Evolutionary conservation across 2,113 vertebrate genomes (phyloP).

Genomic region (Otolemur garnettii): DNA sequence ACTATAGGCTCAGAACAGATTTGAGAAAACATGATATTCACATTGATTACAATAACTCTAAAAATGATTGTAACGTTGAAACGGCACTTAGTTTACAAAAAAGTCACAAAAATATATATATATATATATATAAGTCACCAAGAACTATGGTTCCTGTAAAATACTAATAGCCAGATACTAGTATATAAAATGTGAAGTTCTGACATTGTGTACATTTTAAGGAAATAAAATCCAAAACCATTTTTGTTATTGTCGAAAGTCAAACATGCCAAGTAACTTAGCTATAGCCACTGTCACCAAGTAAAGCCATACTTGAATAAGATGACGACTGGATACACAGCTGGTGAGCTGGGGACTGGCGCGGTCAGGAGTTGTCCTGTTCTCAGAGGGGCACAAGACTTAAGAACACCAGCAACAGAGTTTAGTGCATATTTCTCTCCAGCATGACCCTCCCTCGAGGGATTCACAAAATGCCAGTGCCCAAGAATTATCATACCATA

Average conservation of each 20-base stretch:
- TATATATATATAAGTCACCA: slow-evolving; percentile 89
- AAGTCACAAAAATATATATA: slow-evolving; percentile 96
- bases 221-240: slow-evolving; percentile 87
- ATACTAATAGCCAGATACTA: slow-evolving; percentile 94
- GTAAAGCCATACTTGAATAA: slow-evolving; percentile 86
- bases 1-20: slow-evolving; percentile 92
- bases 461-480: slow-evolving; percentile 82
- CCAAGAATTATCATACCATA: slow-evolving; percentile 76
- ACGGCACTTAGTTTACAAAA: slow-evolving; percentile 98
- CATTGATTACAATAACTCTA: slow-evolving; percentile 93
- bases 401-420: slow-evolving; percentile 80
- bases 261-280: slow-evolving; percentile 93
- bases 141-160: slow-evolving; percentile 94
- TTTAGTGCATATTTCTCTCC: slow-evolving; percentile 81
- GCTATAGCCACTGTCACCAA: slow-evolving; percentile 88
- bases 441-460: slow-evolving; percentile 63
- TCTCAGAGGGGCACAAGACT: slow-evolving; percentile 77
- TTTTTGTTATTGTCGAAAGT: slow-evolving; percentile 85
- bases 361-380: slow-evolving; percentile 82
- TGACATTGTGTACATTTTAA: slow-evolving; percentile 90
- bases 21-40: slow-evolving; percentile 91
- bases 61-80: slow-evolving; percentile 95
- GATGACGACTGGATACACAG: slow-evolving; percentile 85
- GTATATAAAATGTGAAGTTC: slow-evolving; percentile 95
- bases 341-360: slow-evolving; percentile 89